phyloP scores from a whole-genome alignment of 2,113 vertebrate genomes.

The Columbina picui region DNA sequence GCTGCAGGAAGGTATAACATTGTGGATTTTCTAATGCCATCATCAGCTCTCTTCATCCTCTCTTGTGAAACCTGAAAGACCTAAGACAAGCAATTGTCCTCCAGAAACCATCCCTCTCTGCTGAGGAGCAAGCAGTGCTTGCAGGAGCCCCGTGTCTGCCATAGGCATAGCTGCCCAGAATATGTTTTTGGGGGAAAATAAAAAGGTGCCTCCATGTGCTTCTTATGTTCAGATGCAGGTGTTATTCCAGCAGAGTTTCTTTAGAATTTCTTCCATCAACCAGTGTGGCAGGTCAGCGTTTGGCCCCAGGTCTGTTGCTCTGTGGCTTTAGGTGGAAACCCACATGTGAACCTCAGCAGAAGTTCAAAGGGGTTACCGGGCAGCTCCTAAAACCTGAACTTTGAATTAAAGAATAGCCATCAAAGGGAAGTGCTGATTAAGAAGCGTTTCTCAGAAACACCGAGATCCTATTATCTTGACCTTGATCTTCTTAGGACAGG shows the following conservation, averaged over 20 bases:
- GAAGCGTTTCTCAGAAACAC: conserved; percentile 45
- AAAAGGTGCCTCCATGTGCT: background rate
- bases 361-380: conserved; percentile 61
- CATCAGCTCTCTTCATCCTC: background rate
- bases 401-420: conserved; percentile 41
- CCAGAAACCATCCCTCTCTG: background rate
- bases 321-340: conserved; percentile 24
- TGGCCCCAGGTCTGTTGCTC: conserved; percentile 33
- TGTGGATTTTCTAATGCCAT: background rate
- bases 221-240: background rate
- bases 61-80: background rate
- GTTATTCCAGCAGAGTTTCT: background rate
- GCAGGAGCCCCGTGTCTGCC: background rate
- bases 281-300: conserved; percentile 9
- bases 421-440: conserved; percentile 45
- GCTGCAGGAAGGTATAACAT: background rate
- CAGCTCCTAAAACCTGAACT: background rate
- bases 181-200: background rate
- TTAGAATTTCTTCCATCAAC: background rate
- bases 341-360: conserved; percentile 53
- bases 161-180: background rate
- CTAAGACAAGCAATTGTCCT: fast-evolving
- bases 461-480: conserved; percentile 62
- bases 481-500: conserved; percentile 62
- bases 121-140: background rate